phyloP scores from a whole-genome alignment of 2,113 vertebrate species.

The Eulemur rufifrons region DNA sequence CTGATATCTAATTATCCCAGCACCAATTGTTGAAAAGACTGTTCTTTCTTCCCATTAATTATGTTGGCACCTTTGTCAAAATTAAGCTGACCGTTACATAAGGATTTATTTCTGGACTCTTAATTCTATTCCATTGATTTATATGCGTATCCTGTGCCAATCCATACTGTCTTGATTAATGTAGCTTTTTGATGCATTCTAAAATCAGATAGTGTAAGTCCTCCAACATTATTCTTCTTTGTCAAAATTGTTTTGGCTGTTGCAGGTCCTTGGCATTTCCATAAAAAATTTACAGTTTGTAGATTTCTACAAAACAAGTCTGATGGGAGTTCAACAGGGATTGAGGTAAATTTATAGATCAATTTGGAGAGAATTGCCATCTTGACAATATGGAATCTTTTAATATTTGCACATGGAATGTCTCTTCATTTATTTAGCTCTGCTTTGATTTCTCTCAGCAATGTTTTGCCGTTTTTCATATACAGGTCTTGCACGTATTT shows the following conservation, averaged over 20 bases:
- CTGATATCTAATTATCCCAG: neutral
- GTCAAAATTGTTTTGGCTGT: neutral
- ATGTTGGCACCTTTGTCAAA: slow-evolving; percentile 15
- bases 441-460: neutral
- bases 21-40: neutral
- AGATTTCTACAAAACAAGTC: neutral
- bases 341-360: neutral
- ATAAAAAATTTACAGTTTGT: neutral
- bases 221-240: neutral
- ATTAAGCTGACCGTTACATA: neutral
- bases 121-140: slow-evolving; percentile 12
- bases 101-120: slow-evolving; percentile 44
- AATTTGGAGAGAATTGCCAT: neutral
- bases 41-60: slow-evolving; percentile 3
- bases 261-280: neutral
- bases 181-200: neutral
- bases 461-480: neutral
- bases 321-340: neutral
- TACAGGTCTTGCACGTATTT: neutral
- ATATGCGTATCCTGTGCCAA: neutral
- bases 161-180: slow-evolving; percentile 10
- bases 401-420: neutral
- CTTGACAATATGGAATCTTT: neutral
- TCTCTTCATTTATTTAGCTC: neutral
- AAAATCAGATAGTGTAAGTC: neutral